Percentiles rank a stretch among this genome's conserved stretches.
phyloP scores from a whole-genome alignment of 2,888 invertebrate genomes.

The Autographa pulchrina region DNA sequence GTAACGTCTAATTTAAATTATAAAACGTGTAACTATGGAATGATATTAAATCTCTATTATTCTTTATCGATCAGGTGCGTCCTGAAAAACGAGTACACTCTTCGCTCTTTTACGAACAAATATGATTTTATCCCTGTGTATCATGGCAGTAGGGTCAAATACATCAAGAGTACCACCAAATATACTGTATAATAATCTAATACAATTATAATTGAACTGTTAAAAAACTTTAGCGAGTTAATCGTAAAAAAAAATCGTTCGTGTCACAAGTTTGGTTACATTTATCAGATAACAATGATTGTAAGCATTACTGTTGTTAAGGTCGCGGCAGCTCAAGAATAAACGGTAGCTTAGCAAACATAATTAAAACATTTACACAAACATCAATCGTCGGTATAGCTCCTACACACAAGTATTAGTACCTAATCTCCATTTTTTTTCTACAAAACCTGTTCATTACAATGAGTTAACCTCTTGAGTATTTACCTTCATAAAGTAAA shows the following conservation, averaged over 20 bases:
- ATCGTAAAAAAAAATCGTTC: not conserved
- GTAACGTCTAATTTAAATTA: not conserved
- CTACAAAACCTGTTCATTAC: not conserved
- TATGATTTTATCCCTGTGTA: no score
- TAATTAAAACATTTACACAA: conserved; percentile 10
- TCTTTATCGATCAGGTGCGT: no score
- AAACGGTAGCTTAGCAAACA: not conserved
- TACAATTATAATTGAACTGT: not conserved
- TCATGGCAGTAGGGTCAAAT: no score
- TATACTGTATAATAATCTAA: no score
- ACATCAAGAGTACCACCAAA: no score
- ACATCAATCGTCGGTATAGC: not conserved
- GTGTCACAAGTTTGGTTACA: not conserved
- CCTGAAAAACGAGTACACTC: no score
- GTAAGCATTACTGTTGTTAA: not conserved
- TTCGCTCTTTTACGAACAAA: no score
- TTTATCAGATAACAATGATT: not conserved
- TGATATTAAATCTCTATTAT: no score
- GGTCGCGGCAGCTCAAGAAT: not conserved
- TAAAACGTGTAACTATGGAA: no score
- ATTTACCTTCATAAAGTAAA: conserved; percentile 42
- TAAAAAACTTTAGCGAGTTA: not conserved
- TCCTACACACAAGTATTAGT: conserved; percentile 7
- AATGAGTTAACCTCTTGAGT: conserved; percentile 24
- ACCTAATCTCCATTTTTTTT: conserved; percentile 19